Conservation (phyloP, 1,140 invertebrate species). For the Phenacoccus solenopsis region DNA sequence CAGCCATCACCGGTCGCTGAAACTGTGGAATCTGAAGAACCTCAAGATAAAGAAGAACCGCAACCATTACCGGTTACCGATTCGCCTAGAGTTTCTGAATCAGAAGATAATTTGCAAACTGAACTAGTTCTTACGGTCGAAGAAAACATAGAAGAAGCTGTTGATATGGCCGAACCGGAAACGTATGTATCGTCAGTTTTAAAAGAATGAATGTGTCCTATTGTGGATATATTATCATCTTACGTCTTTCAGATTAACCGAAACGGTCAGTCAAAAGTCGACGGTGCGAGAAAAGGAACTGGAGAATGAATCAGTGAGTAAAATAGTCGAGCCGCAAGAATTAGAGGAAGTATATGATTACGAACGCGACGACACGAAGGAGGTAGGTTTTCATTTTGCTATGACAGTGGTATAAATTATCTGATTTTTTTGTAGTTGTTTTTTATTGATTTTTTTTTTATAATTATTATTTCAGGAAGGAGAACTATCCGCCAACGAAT, state of each 20-base stretch:
- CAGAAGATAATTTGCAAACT: background rate
- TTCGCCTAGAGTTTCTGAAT: background rate
- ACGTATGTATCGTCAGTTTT: background rate
- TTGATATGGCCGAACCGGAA: background rate
- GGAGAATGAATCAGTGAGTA: background rate
- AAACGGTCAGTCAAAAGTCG: background rate
- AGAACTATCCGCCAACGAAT: conserved; percentile 8
- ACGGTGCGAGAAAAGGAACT: background rate
- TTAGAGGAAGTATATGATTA: conserved; percentile 9
- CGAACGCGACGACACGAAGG: background rate
- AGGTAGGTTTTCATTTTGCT: background rate
- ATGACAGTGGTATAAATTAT: background rate
- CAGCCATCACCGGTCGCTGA: background rate
- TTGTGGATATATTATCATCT: too few relatives aligned
- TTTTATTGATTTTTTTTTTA: background rate
- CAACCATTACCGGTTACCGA: background rate
- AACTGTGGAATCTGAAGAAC: background rate
- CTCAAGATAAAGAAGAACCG: background rate
- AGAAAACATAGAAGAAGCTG: background rate
- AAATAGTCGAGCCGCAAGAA: background rate
- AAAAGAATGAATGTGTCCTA: too few relatives aligned
- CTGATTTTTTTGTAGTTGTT: background rate
- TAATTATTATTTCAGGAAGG: conserved; percentile 6
- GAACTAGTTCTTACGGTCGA: background rate
- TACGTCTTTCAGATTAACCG: background rate